Evolutionary conservation across 23 tunicate genomes (phyloP), one percentile per base, ranked within the genome.

Genomic region (Trididemnum miniatum): DNA sequence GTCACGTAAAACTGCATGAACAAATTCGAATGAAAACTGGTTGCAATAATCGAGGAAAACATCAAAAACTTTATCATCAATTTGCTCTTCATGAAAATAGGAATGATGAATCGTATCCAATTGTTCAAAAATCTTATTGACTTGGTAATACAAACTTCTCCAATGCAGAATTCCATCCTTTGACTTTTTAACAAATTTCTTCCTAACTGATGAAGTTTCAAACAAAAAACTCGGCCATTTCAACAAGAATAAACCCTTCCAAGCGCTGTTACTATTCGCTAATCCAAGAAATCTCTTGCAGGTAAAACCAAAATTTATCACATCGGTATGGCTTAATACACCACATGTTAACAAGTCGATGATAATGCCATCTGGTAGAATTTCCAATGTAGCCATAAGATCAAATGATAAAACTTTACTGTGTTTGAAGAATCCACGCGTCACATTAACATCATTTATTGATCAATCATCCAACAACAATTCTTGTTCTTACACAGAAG

Each of bases 341-440:
- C 82, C 82, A 57, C 82, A 77, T 2, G 82, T 30, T 37, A 77
- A 57, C 20, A 77, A 2, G 25, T 77, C 82, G 27, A 77, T 33
- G n/a, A 77, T 29, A 5, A 54, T 2, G 28, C 39, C 40, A 32
- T 77, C 67, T 34, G 82, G 66, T 34, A 77, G 27, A 77, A 2
- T 24, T 52, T 52, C 82, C 20, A 77, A 25, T 2, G 36, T 4
- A 20, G 37, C 26, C 82, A 77, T 77, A 9, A 44, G 54, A 7
- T 44, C 54, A 44, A 44, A 44, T n/a, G n/a, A n/a, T n/a, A n/a
- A n/a, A n/a, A n/a, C n/a, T n/a, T n/a, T n/a, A n/a, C n/a, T n/a
- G n/a, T n/a, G n/a, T n/a, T n/a, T n/a, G n/a, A n/a, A n/a, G n/a
- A n/a, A n/a, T n/a, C n/a, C n/a, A n/a, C n/a, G n/a, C n/a, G n/a